Percentiles rank a stretch among this genome's conserved stretches.
Conservation (phyloP, 2,797 vertebrate species). For the Limnodromus scolopaceus region DNA sequence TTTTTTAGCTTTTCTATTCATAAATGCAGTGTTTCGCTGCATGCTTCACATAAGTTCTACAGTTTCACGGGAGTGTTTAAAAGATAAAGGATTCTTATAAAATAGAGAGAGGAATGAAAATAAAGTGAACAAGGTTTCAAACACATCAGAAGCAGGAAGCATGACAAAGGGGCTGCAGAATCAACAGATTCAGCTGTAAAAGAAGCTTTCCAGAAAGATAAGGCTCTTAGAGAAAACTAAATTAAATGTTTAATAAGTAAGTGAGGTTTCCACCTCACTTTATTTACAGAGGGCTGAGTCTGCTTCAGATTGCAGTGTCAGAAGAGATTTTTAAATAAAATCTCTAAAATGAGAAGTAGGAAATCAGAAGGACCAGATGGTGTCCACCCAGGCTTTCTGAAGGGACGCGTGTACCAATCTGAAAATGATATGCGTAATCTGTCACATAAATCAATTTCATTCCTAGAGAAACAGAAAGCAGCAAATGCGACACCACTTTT, state of each 20-base stretch:
- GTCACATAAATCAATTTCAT: constrained; percentile 26
- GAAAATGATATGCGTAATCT: constrained; percentile 34
- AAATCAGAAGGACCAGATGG: constrained; percentile 42
- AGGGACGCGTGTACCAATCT: neutral
- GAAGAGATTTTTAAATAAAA: constrained; percentile 28
- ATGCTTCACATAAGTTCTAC: neutral
- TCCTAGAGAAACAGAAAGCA: constrained; percentile 3
- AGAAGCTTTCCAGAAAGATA: neutral
- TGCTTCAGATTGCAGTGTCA: constrained; percentile 37
- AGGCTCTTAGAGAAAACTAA: neutral
- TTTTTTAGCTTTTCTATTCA: neutral
- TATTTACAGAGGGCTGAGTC: neutral
- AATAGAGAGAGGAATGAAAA: neutral
- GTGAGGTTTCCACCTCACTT: neutral
- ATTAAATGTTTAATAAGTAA: neutral
- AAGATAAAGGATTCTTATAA: neutral
- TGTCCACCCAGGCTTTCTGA: neutral
- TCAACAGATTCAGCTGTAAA: neutral
- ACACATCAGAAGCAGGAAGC: neutral
- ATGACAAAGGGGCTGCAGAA: neutral
- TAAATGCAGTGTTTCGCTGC: neutral
- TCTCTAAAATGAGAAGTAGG: neutral
- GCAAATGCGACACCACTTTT: neutral
- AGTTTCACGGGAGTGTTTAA: neutral
- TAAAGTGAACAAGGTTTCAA: constrained; percentile 6